These are phyloP conservation scores for Seriola dumerili DNA, from an alignment of 2,113 vertebrate genomes.

Conservation along the genomic window DNA sequence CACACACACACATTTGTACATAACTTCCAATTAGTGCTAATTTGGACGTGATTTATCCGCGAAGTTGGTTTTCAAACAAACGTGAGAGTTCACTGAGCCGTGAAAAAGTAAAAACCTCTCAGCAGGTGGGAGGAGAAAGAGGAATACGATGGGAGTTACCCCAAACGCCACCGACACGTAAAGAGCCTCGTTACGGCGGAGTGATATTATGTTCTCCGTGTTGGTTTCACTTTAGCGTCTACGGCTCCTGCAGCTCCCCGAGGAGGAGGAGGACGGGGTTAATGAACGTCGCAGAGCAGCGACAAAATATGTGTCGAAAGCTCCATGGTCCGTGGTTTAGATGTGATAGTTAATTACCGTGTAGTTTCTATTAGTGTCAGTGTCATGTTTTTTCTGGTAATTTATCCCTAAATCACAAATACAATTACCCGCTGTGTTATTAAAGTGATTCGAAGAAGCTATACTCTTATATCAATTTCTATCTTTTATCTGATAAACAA, in stretches of 20 bases:
- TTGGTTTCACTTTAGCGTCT: too few relatives aligned
- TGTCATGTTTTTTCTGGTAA: background rate
- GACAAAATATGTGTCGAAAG: too few relatives aligned
- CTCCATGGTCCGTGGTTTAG: too few relatives aligned
- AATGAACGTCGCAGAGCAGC: too few relatives aligned
- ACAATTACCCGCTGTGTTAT: too few relatives aligned
- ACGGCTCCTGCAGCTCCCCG: too few relatives aligned
- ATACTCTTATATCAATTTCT: too few relatives aligned
- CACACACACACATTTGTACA: background rate
- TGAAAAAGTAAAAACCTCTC: background rate
- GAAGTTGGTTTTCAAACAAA: conserved; percentile 20
- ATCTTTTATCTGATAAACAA: too few relatives aligned
- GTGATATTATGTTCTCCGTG: too few relatives aligned
- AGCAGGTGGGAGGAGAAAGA: conserved; percentile 30
- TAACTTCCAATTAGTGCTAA: conserved; percentile 42
- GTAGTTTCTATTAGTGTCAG: background rate
- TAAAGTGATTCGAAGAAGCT: too few relatives aligned
- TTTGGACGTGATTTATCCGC: conserved; percentile 23
- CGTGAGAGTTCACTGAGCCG: conserved; percentile 30
- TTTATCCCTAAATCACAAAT: too few relatives aligned
- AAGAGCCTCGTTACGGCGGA: background rate
- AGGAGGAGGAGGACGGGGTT: too few relatives aligned
- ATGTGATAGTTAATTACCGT: background rate
- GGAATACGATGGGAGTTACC: conserved; percentile 5
- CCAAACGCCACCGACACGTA: background rate